A percentile compares a stretch with the other conserved stretches of the same genome.
Evolutionary conservation across 2,888 invertebrate species (phyloP).

Genomic region (Pantelozetes paolii): DNA sequence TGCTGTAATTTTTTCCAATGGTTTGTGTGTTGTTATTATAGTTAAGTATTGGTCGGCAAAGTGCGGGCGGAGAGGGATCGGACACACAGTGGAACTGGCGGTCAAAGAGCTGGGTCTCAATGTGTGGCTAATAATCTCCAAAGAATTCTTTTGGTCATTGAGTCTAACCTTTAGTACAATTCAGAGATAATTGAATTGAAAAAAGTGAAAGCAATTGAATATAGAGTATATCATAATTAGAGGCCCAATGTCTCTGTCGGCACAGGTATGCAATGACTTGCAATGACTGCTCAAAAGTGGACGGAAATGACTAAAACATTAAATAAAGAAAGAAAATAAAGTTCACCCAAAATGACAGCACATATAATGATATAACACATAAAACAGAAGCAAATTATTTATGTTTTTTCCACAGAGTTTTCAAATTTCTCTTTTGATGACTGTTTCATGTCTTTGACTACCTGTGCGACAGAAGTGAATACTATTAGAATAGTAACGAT

Average conservation of each 20-base stretch:
- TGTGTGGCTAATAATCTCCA: not conserved
- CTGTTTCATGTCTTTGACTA: constrained; percentile 1
- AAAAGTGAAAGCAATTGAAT: constrained; percentile 13
- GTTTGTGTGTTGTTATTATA: too few species aligned
- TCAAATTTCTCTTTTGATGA: constrained; percentile 7
- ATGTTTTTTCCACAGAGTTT: too few species aligned
- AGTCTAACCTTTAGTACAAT: too few species aligned
- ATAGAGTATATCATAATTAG: constrained; percentile 2
- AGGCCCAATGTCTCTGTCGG: not conserved
- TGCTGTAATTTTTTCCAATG: too few species aligned
- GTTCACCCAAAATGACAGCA: too few species aligned
- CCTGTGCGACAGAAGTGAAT: not conserved
- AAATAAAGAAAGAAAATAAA: not conserved
- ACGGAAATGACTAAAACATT: constrained; percentile 1
- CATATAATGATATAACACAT: too few species aligned
- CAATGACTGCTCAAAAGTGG: not conserved
- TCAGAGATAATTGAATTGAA: not conserved
- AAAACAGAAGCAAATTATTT: constrained; percentile 3
- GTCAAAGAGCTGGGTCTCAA: not conserved
- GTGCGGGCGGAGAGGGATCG: not conserved
- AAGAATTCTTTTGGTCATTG: too few species aligned
- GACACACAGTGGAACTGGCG: not conserved
- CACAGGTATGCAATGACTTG: constrained; percentile 2
- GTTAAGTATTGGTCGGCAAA: too few species aligned
- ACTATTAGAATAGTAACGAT: constrained; percentile 16